Conservation (phyloP, 2,797 vertebrate species). For the Mastacembelus armatus region DNA sequence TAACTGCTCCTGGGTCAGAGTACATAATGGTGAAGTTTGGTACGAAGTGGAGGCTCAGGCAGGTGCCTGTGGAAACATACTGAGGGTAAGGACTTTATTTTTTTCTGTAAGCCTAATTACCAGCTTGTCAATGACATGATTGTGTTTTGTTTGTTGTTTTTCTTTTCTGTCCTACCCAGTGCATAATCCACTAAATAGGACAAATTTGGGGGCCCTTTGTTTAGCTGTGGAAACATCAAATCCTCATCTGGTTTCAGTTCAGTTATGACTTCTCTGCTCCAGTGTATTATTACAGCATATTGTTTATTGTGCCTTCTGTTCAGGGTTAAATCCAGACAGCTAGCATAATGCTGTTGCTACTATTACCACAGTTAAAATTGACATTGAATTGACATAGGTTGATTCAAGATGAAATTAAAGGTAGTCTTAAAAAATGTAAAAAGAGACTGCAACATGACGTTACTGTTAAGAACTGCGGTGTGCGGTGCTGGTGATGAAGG, state of each 20-base stretch:
- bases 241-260: not conserved
- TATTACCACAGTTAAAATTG: not conserved
- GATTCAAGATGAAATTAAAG: not conserved
- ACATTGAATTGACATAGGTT: not conserved
- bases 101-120: not conserved
- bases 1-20: slow-evolving; percentile 48
- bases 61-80: slow-evolving; percentile 70
- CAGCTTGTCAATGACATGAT: not conserved
- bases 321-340: too few relatives aligned
- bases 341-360: too few relatives aligned
- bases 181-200: too few relatives aligned
- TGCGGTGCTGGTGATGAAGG: too few relatives aligned
- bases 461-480: too few relatives aligned
- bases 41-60: slow-evolving; percentile 55
- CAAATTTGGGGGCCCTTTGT: too few relatives aligned
- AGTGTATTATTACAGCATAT: too few relatives aligned
- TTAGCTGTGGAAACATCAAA: too few relatives aligned
- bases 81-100: slow-evolving; percentile 57
- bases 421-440: too few relatives aligned
- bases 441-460: too few relatives aligned
- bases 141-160: too few relatives aligned
- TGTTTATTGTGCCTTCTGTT: not conserved
- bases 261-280: too few relatives aligned
- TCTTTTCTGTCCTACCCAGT: not conserved
- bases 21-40: slow-evolving; percentile 51